A percentile compares a stretch with the other conserved stretches of the same genome.
These are phyloP conservation scores for Oeneis ivallda DNA, from an alignment of 2,888 invertebrate species.

Conservation along the genomic window DNA sequence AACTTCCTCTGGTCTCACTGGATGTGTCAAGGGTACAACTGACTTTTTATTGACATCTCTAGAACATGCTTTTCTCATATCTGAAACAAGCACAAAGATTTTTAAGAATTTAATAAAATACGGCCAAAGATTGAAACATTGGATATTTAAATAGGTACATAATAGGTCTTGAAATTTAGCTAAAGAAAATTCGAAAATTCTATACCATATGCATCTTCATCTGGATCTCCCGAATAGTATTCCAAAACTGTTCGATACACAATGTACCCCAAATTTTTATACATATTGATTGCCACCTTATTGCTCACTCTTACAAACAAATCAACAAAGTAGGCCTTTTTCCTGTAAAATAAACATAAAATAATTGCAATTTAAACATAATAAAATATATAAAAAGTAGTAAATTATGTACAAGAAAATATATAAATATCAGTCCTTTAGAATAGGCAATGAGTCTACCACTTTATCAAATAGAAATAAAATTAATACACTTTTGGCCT, in stretches of 20 bases:
- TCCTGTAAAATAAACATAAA: conserved; percentile 83
- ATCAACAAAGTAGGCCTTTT: conserved; percentile 98
- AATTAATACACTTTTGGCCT: too few species aligned
- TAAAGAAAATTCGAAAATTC: conserved; percentile 17
- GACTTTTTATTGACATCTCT: conserved; percentile 95
- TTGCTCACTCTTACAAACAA: conserved; percentile 99
- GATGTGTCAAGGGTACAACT: conserved; percentile 95
- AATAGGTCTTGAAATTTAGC: too few species aligned
- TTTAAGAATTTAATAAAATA: neutral
- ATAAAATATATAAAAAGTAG: too few species aligned
- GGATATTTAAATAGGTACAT: too few species aligned
- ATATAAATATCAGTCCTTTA: too few species aligned
- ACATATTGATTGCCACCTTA: conserved; percentile 98
- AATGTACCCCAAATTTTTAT: conserved; percentile 96
- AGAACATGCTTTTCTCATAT: conserved; percentile 99
- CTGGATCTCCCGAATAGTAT: conserved; percentile 98
- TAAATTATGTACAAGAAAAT: too few species aligned
- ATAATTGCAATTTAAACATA: neutral
- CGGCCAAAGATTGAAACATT: too few species aligned
- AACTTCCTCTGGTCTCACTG: conserved; percentile 97
- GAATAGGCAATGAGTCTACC: too few species aligned
- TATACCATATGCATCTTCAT: conserved; percentile 98
- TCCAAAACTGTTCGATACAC: conserved; percentile 97
- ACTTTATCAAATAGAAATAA: too few species aligned
- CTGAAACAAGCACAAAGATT: conserved; percentile 78